Evolutionary conservation across 2,113 vertebrate species (phyloP).

Genomic region (Ramphastos sulfuratus): DNA sequence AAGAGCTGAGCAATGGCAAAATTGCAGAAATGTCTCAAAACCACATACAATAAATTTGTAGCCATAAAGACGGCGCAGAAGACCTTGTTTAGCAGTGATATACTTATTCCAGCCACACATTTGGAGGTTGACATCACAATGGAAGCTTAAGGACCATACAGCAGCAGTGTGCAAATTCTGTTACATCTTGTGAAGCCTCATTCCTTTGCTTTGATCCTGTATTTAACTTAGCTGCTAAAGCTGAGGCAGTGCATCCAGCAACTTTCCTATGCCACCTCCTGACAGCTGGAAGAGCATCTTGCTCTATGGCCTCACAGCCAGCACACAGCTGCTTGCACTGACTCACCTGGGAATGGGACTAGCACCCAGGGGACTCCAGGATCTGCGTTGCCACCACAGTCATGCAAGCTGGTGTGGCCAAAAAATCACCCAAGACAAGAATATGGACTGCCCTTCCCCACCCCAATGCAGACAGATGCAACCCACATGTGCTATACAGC

Average conservation of each 20-base stretch:
- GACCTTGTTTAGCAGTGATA: not conserved
- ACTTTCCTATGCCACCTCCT: not conserved
- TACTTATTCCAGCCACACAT: not conserved
- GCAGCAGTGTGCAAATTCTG: not conserved
- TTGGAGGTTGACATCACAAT: not conserved
- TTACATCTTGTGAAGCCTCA: accelerated
- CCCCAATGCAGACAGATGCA: not conserved
- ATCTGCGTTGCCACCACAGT: not conserved
- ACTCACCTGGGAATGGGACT: not conserved
- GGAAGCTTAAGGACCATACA: not conserved
- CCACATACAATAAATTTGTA: not conserved
- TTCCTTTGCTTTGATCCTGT: not conserved
- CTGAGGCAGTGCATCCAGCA: not conserved
- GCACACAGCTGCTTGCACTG: accelerated
- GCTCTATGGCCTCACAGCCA: accelerated
- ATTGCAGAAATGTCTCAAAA: not conserved
- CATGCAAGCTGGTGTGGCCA: accelerated
- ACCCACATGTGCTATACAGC: not conserved
- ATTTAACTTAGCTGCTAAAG: not conserved
- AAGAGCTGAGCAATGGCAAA: not conserved
- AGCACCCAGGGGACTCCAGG: not conserved
- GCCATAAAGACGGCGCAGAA: not conserved
- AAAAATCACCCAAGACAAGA: not conserved
- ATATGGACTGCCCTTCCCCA: not conserved
- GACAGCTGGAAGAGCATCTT: not conserved